Base-by-base conservation (phyloP, 2,797 vertebrate species). In the Sternarchorhynchus goeldii region DNA sequence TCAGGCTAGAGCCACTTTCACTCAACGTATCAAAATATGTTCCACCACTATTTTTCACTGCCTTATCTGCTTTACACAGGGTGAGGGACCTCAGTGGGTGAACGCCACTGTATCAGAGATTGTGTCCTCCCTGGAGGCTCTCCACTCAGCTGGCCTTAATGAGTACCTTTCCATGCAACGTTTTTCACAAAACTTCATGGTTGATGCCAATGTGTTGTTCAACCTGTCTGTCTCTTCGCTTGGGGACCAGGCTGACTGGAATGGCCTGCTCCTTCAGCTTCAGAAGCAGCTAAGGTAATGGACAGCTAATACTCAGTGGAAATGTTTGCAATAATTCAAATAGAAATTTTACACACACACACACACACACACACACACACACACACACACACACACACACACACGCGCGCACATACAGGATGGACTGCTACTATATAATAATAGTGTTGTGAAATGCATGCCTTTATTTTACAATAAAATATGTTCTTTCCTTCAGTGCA, bases 281-380 rank as follows among this genome's bases (percentile, higher is more conserved):
- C 85, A 90, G 75, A 18, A 89, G 45, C 72, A 83, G 75, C 82
- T 85, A 83, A 93, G 92, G 93, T 94, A 81, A 73, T 63, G 25
- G 56, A 50, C 55, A 1, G 0, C 45, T 65, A 0, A n/a, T 5
- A 4, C 20, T 0, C 10, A 14, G 31, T 69, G 18, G 31, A 58
- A 17, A 20, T 56, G 66, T 41, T 17, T 16, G 32, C 2, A 34
- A 45, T n/a, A 64, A 66, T 56, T 57, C 18, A 76, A 53, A 5
- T 0, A 73, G 60, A 1, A 63, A 32, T 63, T 63, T 21, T 8
- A 21, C n/a, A 59, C 21, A 2, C 21, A 59, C 58, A 31, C n/a
- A 31, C 21, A 60, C 25, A 8, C 21, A 29, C 21, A 29, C 25
- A 31, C 8, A 29, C 12, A 60, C 21, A 21, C 2, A 14, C 17